A percentile compares a stretch with the other conserved stretches of the same genome.
Conservation (phyloP, 2,797 vertebrate species). For the Coracias cyanogaster region DNA sequence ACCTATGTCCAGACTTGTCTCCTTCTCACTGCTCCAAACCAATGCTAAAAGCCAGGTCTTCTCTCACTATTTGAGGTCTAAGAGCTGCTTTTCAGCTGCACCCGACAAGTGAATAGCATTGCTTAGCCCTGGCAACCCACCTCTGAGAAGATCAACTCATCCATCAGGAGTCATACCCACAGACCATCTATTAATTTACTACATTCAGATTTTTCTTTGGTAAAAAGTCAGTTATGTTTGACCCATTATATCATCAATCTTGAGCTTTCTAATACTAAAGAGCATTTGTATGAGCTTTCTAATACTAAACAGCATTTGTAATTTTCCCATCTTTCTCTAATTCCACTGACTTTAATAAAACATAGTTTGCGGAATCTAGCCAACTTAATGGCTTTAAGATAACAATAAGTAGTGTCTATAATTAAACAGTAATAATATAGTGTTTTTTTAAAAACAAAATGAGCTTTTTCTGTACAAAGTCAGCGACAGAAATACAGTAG, state of each 20-base stretch:
- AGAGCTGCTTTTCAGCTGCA: background rate
- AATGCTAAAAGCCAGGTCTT: background rate
- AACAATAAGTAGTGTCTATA: background rate
- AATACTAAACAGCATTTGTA: background rate
- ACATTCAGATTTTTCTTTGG: background rate
- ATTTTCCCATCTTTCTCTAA: background rate
- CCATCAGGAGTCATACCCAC: background rate
- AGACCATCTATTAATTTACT: background rate
- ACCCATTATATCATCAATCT: background rate
- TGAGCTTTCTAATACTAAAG: background rate
- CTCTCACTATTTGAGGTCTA: background rate
- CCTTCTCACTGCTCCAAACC: background rate
- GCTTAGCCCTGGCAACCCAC: background rate
- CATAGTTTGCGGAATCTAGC: background rate
- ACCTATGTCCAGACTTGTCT: accelerated
- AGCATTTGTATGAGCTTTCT: background rate
- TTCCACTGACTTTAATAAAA: background rate
- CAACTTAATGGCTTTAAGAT: background rate
- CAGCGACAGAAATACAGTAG: background rate
- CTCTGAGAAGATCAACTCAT: background rate
- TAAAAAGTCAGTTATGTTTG: background rate
- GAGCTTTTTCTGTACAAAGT: background rate
- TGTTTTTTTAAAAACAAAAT: background rate
- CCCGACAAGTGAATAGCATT: background rate
- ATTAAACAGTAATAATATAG: background rate